Evolutionary conservation across 2,113 vertebrate species (phyloP).

Genomic region (Seriola dumerili): DNA sequence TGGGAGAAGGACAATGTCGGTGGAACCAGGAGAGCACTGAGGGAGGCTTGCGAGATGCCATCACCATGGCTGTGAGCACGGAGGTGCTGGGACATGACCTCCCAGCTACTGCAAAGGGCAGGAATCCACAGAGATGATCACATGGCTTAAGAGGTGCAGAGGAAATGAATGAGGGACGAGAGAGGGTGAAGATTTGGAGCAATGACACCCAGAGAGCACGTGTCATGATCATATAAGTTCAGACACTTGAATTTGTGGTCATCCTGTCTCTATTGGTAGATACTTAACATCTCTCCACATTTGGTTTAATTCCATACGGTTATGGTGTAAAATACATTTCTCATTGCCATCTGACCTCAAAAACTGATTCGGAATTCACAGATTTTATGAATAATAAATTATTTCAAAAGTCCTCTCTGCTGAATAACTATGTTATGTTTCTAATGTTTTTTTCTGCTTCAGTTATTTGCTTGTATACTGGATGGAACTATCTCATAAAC

Average conservation of each 20-base stretch:
- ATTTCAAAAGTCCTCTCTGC: not conserved
- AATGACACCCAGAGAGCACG: conserved; percentile 30
- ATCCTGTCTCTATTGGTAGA: not conserved
- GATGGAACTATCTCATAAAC: not conserved
- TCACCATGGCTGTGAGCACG: conserved; percentile 43
- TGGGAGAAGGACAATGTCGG: conserved; percentile 75
- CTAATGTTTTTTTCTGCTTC: not conserved
- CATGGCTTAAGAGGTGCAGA: conserved; percentile 38
- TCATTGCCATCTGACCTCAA: not conserved
- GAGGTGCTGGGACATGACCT: conserved; percentile 66
- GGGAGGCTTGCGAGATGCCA: conserved; percentile 47
- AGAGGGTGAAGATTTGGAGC: conserved; percentile 20
- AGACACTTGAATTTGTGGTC: conserved; percentile 5
- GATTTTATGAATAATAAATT: not conserved
- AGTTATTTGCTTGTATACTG: conserved; percentile 15
- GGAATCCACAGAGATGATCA: conserved; percentile 47
- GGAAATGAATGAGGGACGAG: conserved; percentile 27
- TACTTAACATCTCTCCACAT: not conserved
- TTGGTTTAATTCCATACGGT: not conserved
- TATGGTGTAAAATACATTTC: not conserved
- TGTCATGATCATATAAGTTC: conserved; percentile 1
- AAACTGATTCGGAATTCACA: not conserved
- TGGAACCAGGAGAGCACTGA: conserved; percentile 56
- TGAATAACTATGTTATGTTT: not conserved
- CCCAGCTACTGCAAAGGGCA: conserved; percentile 54